Evolutionary conservation across 1,140 invertebrate species (phyloP).

Genomic region (Bradysia coprophila): DNA sequence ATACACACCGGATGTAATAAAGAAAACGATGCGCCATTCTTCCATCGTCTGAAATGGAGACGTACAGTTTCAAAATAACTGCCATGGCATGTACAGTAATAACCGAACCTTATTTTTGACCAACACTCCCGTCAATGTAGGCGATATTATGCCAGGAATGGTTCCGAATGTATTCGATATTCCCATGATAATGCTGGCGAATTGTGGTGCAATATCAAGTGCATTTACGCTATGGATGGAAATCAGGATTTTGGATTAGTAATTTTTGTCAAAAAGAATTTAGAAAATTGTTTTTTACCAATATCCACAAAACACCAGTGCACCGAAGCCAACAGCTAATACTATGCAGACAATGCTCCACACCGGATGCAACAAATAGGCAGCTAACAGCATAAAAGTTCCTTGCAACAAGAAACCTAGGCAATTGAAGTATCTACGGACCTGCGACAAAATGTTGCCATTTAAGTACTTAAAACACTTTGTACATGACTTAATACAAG

Average conservation of each 20-base stretch:
- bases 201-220: conserved; percentile 68
- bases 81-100: background rate
- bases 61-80: background rate
- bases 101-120: conserved; percentile 43
- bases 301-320: conserved; percentile 76
- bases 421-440: conserved; percentile 55
- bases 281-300: no score
- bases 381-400: conserved; percentile 64
- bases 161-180: conserved; percentile 77
- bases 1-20: conserved; percentile 60
- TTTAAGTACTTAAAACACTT: no score
- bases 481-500: no score
- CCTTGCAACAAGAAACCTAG: conserved; percentile 63
- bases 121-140: conserved; percentile 56
- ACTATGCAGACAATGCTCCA: conserved; percentile 58
- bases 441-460: no score
- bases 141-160: conserved; percentile 71
- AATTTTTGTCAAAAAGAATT: no score
- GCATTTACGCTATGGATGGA: conserved; percentile 64
- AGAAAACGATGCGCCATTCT: conserved; percentile 72
- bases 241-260: no score
- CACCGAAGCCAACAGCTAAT: conserved; percentile 70
- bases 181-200: conserved; percentile 69
- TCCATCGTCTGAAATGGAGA: conserved; percentile 36
- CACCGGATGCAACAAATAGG: conserved; percentile 39